Base-by-base conservation (phyloP, 2,113 vertebrate genomes). In the Aspidoscelis tigris region DNA sequence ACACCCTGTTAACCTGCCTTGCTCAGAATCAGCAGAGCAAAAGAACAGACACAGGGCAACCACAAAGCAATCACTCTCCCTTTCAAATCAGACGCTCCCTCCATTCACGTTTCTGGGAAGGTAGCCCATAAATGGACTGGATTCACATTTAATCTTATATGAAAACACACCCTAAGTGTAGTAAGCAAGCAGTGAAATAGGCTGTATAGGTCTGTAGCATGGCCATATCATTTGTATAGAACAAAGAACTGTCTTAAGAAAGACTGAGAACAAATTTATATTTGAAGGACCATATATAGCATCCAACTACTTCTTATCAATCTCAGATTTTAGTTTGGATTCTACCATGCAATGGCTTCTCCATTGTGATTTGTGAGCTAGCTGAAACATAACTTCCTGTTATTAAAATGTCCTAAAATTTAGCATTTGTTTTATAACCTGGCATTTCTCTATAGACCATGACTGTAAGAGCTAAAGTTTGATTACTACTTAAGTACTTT, bases 391-490 rank as follows among this genome's bases (percentile, higher is more conserved):
- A 8, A 81, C 76, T 90, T 89, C 33, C 68, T 87, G 88, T 88
- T 84, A 86, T 50, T 53, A 76, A 68, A 3, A 73, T 0, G 0
- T 85, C 11, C 84, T 73, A 82, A 44, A 61, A 65, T 20, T 22
- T 70, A 87, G 86, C n/a, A 72, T 89, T 89, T 80, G 26, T 74
- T 91, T 93, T 84, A 76, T 75, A n/a, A 64, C 2, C 86, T 71
- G 61, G 4, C 18, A 68, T 79, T 47, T 10, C 6, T 75, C 24
- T 14, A 24, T 77, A 86, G 79, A 3, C 22, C 43, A 16, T 14
- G 1, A 89, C 86, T 55, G 1, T 65, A 82, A 87, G 78, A 10
- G 81, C 2, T 53, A 18, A 79, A 58, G 3, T 53, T 84, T 80
- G 53, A 3, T 86, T 89, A 66, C 39, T 75, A 24, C 10, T 70